These are phyloP conservation scores for Myopa tessellatipennis DNA, from an alignment of 2,888 invertebrate species.

Conservation along the genomic window DNA sequence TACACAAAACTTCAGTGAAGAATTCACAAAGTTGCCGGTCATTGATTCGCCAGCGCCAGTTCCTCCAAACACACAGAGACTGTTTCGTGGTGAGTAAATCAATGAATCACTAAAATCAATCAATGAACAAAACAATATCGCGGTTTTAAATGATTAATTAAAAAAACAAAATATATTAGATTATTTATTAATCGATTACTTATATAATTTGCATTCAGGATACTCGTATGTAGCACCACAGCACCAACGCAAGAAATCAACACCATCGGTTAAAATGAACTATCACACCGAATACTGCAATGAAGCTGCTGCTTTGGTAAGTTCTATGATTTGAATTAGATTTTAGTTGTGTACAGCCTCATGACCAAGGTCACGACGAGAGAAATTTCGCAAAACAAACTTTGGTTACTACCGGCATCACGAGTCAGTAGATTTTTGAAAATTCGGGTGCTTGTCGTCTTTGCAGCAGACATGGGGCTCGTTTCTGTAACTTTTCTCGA, in stretches of 20 bases:
- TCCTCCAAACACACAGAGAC: slow-evolving; percentile 85
- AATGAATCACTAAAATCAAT: too few species aligned
- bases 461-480: too few species aligned
- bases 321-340: slow-evolving; percentile 3
- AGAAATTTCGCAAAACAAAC: too few species aligned
- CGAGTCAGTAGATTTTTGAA: too few species aligned
- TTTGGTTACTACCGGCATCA: too few species aligned
- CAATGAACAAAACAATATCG: too few species aligned
- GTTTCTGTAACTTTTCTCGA: too few species aligned
- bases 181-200: slow-evolving; percentile 28
- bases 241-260: slow-evolving; percentile 53
- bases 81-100: slow-evolving; percentile 78
- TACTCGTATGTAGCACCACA: slow-evolving; percentile 94
- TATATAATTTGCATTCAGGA: slow-evolving; percentile 1
- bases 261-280: slow-evolving; percentile 35
- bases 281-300: slow-evolving; percentile 59
- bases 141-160: too few species aligned
- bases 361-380: too few species aligned
- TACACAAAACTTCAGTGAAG: slow-evolving; percentile 95
- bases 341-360: neutral
- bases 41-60: slow-evolving; percentile 92
- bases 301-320: slow-evolving; percentile 55
- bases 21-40: slow-evolving; percentile 93
- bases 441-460: too few species aligned
- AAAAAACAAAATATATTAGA: neutral